phyloP scores from a whole-genome alignment of 2,113 vertebrate genomes.

The Aspiorhynchus laticeps region DNA sequence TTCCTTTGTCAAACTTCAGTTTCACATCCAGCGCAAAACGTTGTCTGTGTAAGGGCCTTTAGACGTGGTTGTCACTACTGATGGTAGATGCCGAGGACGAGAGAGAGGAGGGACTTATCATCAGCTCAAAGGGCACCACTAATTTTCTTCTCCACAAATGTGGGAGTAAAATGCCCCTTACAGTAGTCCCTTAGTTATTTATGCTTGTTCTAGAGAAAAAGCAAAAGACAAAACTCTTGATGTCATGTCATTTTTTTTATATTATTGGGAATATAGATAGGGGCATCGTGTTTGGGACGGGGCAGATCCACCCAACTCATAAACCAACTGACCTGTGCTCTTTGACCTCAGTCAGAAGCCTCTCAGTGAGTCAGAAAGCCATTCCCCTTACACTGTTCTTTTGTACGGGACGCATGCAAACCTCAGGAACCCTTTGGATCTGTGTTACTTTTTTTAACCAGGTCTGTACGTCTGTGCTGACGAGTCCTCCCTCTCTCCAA shows the following conservation, averaged over 20 bases:
- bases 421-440: constrained; percentile 79
- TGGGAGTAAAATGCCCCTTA: constrained; percentile 21
- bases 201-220: constrained; percentile 30
- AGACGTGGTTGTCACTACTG: constrained; percentile 61
- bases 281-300: constrained; percentile 17
- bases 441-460: constrained; percentile 54
- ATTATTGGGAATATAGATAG: constrained; percentile 7
- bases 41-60: constrained; percentile 61
- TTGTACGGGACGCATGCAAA: constrained; percentile 82
- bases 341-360: constrained; percentile 76
- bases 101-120: constrained; percentile 70
- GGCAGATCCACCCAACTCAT: constrained; percentile 3
- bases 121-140: constrained; percentile 76
- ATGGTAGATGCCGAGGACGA: constrained; percentile 60
- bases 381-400: constrained; percentile 76
- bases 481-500: constrained; percentile 68
- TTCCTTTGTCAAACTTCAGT: not conserved
- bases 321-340: constrained; percentile 60
- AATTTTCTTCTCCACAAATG: constrained; percentile 54
- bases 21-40: not conserved
- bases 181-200: constrained; percentile 36
- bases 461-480: constrained; percentile 57
- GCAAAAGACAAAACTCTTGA: constrained; percentile 12
- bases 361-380: constrained; percentile 77
- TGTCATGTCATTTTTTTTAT: constrained; percentile 24